Percentiles rank a stretch among this genome's conserved stretches.
Conservation (phyloP, 1,140 invertebrate genomes). For the Hyles vespertilio region DNA sequence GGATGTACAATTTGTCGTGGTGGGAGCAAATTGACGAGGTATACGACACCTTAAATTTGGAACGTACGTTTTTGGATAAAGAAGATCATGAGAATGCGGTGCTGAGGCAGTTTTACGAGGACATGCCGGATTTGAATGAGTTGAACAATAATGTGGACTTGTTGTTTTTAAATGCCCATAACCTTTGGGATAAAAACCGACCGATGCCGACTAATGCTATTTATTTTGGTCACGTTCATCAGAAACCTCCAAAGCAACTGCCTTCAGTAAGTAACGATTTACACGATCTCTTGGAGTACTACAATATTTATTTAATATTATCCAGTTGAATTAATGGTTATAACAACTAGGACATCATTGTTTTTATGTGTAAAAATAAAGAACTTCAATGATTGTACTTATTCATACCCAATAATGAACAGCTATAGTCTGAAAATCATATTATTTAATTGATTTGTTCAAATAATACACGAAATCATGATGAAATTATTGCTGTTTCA, state of each 20-base stretch:
- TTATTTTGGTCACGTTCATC: slow-evolving; percentile 78
- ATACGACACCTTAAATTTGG: not conserved
- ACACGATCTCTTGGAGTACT: not conserved
- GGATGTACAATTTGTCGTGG: slow-evolving; percentile 1
- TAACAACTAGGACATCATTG: too few species aligned
- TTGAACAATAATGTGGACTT: slow-evolving; percentile 45
- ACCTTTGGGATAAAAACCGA: slow-evolving; percentile 66
- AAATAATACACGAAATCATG: slow-evolving; percentile 3
- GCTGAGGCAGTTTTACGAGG: not conserved
- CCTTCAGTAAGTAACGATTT: slow-evolving; percentile 52
- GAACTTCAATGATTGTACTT: too few species aligned
- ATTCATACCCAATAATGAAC: too few species aligned
- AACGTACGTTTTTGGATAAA: not conserved
- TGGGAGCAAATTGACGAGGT: not conserved
- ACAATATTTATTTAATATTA: not conserved
- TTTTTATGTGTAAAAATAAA: too few species aligned
- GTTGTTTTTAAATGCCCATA: slow-evolving; percentile 77
- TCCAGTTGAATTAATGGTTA: too few species aligned
- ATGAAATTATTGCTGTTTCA: slow-evolving; percentile 45
- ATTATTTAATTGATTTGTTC: slow-evolving; percentile 1
- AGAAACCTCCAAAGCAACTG: slow-evolving; percentile 39
- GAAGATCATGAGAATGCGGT: not conserved
- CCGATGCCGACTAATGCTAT: slow-evolving; percentile 75
- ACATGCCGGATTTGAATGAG: slow-evolving; percentile 32
- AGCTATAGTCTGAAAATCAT: not conserved